phyloP scores from a whole-genome alignment of 2,888 invertebrate species.

The Nephrotoma appendiculata region DNA sequence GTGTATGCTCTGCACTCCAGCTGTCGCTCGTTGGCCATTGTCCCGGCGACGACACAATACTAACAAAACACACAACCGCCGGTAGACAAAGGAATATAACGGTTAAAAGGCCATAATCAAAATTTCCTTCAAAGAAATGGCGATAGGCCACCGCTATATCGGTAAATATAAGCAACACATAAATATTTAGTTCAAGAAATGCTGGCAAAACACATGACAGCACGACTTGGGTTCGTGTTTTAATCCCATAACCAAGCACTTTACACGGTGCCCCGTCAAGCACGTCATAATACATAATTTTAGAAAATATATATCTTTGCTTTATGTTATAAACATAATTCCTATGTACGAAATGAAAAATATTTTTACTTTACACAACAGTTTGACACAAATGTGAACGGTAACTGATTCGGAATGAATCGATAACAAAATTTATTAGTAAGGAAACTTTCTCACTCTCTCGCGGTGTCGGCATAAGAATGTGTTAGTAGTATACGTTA shows the following conservation, averaged over 20 bases:
- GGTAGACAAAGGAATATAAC: conserved; percentile 38
- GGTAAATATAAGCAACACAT: conserved; percentile 48
- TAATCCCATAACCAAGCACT: conserved; percentile 25
- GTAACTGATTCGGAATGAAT: not conserved
- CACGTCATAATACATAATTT: conserved; percentile 13
- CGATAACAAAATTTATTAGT: not conserved
- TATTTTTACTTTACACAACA: not conserved
- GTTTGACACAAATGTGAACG: not conserved
- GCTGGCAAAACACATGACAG: conserved; percentile 38
- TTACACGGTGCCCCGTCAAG: conserved; percentile 23
- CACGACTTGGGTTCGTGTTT: conserved; percentile 28
- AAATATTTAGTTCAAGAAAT: conserved; percentile 43
- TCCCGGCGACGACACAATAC: conserved; percentile 43
- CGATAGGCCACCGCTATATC: conserved; percentile 51
- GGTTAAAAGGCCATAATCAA: conserved; percentile 35
- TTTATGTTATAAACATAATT: not conserved
- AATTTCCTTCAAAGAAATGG: conserved; percentile 44
- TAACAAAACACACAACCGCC: conserved; percentile 39
- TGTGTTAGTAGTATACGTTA: not conserved
- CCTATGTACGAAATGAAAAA: not conserved
- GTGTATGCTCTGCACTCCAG: conserved; percentile 33
- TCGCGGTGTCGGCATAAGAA: not conserved
- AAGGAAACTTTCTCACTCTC: not conserved
- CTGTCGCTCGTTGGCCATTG: conserved; percentile 38
- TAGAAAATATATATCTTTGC: not conserved